These are phyloP conservation scores for Sabatieria punctata DNA, from an alignment of 2,888 invertebrate genomes.

Conservation along the genomic window DNA sequence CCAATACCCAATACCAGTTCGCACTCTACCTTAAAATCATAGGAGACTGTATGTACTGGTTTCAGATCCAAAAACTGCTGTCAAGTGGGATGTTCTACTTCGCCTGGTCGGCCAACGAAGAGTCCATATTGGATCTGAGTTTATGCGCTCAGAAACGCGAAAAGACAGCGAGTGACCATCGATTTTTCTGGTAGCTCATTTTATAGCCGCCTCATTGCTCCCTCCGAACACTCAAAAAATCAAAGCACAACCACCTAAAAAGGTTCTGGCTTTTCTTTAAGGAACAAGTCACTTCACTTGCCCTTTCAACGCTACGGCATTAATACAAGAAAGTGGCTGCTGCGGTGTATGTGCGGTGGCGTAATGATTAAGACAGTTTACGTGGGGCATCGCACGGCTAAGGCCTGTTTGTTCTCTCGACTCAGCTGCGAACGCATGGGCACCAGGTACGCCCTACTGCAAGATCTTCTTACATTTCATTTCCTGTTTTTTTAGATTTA, in stretches of 20 bases:
- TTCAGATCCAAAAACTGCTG: constrained; percentile 54
- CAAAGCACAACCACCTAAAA: background rate
- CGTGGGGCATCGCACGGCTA: constrained; percentile 78
- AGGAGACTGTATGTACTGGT: constrained; percentile 5
- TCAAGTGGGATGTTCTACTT: constrained; percentile 99
- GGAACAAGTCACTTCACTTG: constrained; percentile 84
- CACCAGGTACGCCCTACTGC: constrained; percentile 40
- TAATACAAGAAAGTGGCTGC: constrained; percentile 71
- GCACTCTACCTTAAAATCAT: background rate
- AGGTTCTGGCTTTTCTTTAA: constrained; percentile 24
- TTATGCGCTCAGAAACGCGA: constrained; percentile 73
- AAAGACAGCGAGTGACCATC: constrained; percentile 54
- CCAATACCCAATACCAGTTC: no score
- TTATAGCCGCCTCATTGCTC: no score
- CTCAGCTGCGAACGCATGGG: constrained; percentile 94
- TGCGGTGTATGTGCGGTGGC: constrained; percentile 90
- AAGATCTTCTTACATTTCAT: background rate
- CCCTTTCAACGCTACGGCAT: constrained; percentile 79
- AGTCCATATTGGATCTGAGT: constrained; percentile 62
- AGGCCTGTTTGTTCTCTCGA: constrained; percentile 83
- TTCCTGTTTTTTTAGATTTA: constrained; percentile 43
- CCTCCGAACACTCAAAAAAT: no score
- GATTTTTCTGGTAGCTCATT: constrained; percentile 71
- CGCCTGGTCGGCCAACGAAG: constrained; percentile 50
- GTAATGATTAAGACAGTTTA: constrained; percentile 96